Evolutionary conservation across 2,113 vertebrate species (phyloP), one percentile per base, ranked within the genome.

Genomic region (Mungos mungo): DNA sequence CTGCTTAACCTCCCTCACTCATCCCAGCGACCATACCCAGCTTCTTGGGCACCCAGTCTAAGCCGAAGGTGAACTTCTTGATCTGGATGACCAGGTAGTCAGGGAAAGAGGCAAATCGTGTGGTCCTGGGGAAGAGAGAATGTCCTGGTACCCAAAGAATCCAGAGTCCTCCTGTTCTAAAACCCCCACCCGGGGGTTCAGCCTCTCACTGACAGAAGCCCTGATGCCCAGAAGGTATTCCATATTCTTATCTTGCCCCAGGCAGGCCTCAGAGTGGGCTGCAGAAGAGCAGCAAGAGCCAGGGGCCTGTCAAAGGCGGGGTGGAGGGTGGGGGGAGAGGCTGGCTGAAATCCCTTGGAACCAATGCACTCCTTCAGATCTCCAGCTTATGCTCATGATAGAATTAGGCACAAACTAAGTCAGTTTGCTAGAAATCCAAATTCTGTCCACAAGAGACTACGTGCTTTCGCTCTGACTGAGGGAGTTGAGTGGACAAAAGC

Each of bases 41-140:
- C 98, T 99, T 99, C 98, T 99, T 99, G 94, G 99, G 99, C 68
- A 99, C 99, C 99, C 99, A 99, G 98, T 99, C 99, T 96, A 99
- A 98, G 96, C 99, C 99, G 11, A 99, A 99, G 84, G 99, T 99
- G 98, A 99, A 99, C 98, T 99, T 99, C 99, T 99, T 99, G 97
- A 99, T 99, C 98, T 99, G 99, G 98, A 99, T 99, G 95, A 99
- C 99, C 98, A 99, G 99, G 98, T 99, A 99, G 98, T 99, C 99
- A 0, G 99, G 99, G 98, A 99, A 99, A 90, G 99, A 99, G 98
- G 99, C 99, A 95, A 99, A 99, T 38, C 99, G 99, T 25, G 99
- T 99, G 1, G 99, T 99, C 99, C 99, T 99, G 98, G 71, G 72
- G 96, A 98, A 69, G 76, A 96, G 69, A 98, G n/a, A 98, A 88